These are phyloP conservation scores for Aricia agestis DNA, from an alignment of 1,140 invertebrate genomes.

Conservation along the genomic window DNA sequence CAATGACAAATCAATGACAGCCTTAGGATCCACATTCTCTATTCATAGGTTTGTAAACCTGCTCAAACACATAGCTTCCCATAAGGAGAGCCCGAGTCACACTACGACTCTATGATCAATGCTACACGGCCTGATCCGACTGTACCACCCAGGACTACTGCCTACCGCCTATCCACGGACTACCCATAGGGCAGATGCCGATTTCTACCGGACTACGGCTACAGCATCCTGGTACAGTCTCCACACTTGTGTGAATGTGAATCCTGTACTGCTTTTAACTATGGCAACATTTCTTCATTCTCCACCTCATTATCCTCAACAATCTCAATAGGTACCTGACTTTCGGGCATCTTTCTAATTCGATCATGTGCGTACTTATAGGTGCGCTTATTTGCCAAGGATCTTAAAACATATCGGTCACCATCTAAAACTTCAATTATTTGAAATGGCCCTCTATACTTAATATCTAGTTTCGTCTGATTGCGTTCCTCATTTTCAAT, in stretches of 20 bases:
- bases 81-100: neutral
- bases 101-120: neutral
- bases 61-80: neutral
- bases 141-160: neutral
- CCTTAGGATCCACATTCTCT: neutral
- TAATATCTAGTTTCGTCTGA: slow-evolving; percentile 19
- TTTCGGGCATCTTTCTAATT: neutral
- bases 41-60: neutral
- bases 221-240: slow-evolving; percentile 7
- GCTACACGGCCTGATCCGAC: neutral
- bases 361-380: slow-evolving; percentile 11
- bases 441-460: slow-evolving; percentile 12
- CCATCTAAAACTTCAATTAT: slow-evolving; percentile 1
- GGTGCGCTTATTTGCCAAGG: neutral
- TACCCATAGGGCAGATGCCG: slow-evolving; percentile 3
- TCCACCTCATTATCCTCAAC: neutral
- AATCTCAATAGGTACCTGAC: slow-evolving; percentile 8
- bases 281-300: neutral
- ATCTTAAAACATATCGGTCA: slow-evolving; percentile 10
- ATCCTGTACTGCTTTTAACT: neutral
- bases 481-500: slow-evolving; percentile 18
- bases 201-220: slow-evolving; percentile 15
- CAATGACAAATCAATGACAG: neutral
- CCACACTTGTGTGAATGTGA: neutral
- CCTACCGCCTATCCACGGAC: slow-evolving; percentile 15